Evolutionary conservation across 2,797 vertebrate species (phyloP), one percentile per base, ranked within the genome.

Genomic region (Gymnothorax reevesii): DNA sequence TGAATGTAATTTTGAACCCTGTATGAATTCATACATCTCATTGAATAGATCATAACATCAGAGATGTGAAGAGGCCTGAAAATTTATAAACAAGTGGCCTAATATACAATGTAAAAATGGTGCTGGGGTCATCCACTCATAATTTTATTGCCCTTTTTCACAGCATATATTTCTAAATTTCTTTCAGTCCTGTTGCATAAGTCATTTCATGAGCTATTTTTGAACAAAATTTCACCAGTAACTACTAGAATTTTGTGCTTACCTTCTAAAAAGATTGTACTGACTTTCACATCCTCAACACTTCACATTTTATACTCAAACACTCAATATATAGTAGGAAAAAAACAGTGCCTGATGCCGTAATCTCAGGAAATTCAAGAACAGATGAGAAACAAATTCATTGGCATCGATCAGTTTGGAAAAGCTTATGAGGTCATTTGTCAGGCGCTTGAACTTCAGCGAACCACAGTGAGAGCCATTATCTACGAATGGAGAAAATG

Each of bases 11-110:
- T 80, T 55, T 80, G 77, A 55, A 20, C 52, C 77, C 7, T 55
- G 77, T 80, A 55, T 52, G 55, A 54, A 80, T 80, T 55, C 77
- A 80, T 80, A 22, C 77, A 80, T 80, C 77, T 12, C 52, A 54
- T 54, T 52, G n/a, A 54, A 80, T 10, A 3, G 52, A 20, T 77
- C 12, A 17, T 17, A 49, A 49, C 13, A 77, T 77, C 33, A 77
- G 6, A 12, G 33, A 77, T 80, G 15, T 52, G 15, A 42, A 80
- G 17, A 55, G 20, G 55, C 12, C n/a, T 54, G 55, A 20, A n/a
- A 54, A 54, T 55, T 80, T n/a, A 54, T 55, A 49, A 20, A 80
- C 22, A 13, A 80, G 52, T 80, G 17, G 2, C 7, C 6, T 3
- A 80, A 54, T 80, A 7, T 80, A 55, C 52, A 49, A n/a, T 55